Base-by-base conservation (phyloP, 1,140 invertebrate species). In the Diploscapter pachys region DNA sequence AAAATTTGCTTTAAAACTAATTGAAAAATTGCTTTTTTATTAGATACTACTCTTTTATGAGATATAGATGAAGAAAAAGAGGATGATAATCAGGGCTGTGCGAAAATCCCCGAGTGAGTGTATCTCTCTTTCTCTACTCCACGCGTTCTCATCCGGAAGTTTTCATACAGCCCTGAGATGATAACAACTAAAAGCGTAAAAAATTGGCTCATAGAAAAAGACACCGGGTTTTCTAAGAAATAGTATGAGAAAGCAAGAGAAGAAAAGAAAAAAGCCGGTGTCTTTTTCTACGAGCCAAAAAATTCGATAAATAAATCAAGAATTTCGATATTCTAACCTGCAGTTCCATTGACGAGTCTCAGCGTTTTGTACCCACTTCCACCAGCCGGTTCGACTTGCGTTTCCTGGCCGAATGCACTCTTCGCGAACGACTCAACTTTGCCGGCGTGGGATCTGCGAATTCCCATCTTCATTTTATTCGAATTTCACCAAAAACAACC, bases 321-420 rank as follows among this genome's bases (percentile, higher is more conserved):
- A 11, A 59, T 59, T 59, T 59, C 9, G 9, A 31, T 31, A 52
- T 55, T 8, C 78, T 11, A 49, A 83, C 82, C 92, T 3, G 91
- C 93, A 80, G 92, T 91, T 49, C 92, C 91, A 81, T 91, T 90
- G 0, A 93, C 90, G 9, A 99, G 90, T 86, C 94, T 91, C 71
- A 98, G 87, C 5, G 92, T 91, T 88, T 99, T 99, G 86, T 93
- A 98, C 52, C 93, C 93, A 91, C 86, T 71, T 2, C 94, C 94
- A 56, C 91, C 95, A 6, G 93, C 93, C 49, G 89, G 85, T 31
- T 91, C 89, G 8, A 95, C 72, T 8, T 31, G 61, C 72, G 81
- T 85, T 57, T 81, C 79, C 5, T 89, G 86, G 2, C 92, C 92
- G 80, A 95, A 91, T 3, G 90, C 90, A 63, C 88, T 82, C 79